Evolutionary conservation across 2,113 vertebrate species (phyloP), one percentile per base, ranked within the genome.

Genomic region (Suncus etruscus): DNA sequence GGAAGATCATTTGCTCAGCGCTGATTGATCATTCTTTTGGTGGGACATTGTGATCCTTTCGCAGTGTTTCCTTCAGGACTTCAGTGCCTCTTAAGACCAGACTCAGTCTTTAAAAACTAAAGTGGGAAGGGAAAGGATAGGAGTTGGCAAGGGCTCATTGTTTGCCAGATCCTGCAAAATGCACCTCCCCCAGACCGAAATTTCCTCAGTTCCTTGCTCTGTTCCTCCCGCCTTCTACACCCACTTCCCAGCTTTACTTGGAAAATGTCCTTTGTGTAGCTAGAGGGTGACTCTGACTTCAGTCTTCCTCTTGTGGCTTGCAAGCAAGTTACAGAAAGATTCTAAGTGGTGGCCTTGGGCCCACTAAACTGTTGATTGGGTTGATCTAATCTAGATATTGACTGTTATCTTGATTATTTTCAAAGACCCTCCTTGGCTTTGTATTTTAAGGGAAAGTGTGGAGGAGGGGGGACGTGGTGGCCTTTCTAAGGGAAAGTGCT

Each of bases 181-280:
- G 81, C 86, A 29, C 82, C 90, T 92, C 94, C 94, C 86, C 88
- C 72, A 80, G 45, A 50, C 79, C 83, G 78, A 58, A 45, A 51
- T 80, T 88, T 94, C 90, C 88, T 78, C 87, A 78, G 12, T 74
- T 58, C 75, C n/a, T 15, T 50, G 69, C 29, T 65, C 16, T 24
- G 32, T 87, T 86, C 58, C 45, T 86, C 54, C 10, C 51, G 8
- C 10, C 51, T 6, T 90, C 82, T 54, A 45, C 86, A 86, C 50
- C 75, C 76, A 84, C 79, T 92, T 92, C 87, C 89, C 83, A 74
- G 80, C 77, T 74, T 15, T n/a, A 81, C 83, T 51, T 75, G 39
- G 79, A 69, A 80, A 93, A 58, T 61, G 32, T 10, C 51, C 87
- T 70, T 84, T 92, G 81, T 89, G 2, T 63, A 20, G 54, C 54